Evolutionary conservation across 2,888 invertebrate genomes (phyloP).

Genomic region (Melieria omissa): DNA sequence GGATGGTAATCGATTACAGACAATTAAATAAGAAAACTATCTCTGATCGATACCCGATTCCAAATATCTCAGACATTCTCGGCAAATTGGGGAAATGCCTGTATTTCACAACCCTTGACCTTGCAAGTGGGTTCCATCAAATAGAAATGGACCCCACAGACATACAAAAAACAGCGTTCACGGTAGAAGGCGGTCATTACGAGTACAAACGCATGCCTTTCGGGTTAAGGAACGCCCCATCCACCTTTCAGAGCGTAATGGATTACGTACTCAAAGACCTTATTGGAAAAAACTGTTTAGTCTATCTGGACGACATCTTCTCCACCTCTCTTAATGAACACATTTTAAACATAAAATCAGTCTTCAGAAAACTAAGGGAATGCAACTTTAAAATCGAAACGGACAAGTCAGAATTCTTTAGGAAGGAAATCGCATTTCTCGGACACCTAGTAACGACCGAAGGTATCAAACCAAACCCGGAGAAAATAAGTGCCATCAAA

Average conservation of each 20-base stretch:
- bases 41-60: background rate
- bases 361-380: constrained; percentile 46
- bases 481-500: constrained; percentile 26
- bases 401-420: constrained; percentile 1
- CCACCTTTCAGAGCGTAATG: constrained; percentile 49
- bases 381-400: constrained; percentile 5
- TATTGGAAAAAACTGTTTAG: constrained; percentile 34
- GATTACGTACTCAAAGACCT: constrained; percentile 46
- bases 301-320: constrained; percentile 14
- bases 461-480: constrained; percentile 24
- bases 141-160: background rate
- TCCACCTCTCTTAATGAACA: constrained; percentile 8
- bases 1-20: background rate
- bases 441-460: constrained; percentile 23
- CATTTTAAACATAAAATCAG: constrained; percentile 38
- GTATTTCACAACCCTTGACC: background rate
- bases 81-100: background rate
- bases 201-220: constrained; percentile 49
- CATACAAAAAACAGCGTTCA: background rate
- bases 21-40: constrained; percentile 12
- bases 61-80: background rate
- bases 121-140: background rate
- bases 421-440: background rate
- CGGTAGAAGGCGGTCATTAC: constrained; percentile 44
- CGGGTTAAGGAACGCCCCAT: constrained; percentile 44